These are phyloP conservation scores for Habroteleia sp. DNA, from an alignment of 2,888 invertebrate species.

Conservation along the genomic window DNA sequence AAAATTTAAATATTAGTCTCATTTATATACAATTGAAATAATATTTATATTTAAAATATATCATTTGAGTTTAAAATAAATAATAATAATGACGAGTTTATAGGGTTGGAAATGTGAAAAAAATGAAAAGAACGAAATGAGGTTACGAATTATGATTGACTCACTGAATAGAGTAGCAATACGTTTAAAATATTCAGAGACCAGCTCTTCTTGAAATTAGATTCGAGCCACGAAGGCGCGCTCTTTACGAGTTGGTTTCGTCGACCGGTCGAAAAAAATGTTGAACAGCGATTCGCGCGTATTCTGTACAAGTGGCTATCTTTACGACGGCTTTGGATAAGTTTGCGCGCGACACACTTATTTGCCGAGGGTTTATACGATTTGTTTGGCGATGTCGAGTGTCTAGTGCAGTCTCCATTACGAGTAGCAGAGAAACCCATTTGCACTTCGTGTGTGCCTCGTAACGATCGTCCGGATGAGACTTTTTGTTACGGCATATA, in stretches of 20 bases:
- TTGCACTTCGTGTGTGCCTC: constrained; percentile 60
- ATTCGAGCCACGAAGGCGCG: constrained; percentile 37
- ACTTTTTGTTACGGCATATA: constrained; percentile 61
- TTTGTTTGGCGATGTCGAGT: constrained; percentile 53
- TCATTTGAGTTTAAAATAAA: no score
- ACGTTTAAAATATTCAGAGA: constrained; percentile 52
- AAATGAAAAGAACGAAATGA: constrained; percentile 32
- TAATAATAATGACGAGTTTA: constrained; percentile 29
- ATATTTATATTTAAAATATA: no score
- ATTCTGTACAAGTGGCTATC: constrained; percentile 19
- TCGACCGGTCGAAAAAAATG: constrained; percentile 31
- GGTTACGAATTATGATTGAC: constrained; percentile 54
- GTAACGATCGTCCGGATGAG: constrained; percentile 62
- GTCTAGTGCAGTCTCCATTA: constrained; percentile 58
- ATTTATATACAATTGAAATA: no score
- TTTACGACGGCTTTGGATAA: constrained; percentile 32
- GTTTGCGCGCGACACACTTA: constrained; percentile 29
- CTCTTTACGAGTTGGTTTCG: constrained; percentile 33
- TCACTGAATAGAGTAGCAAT: constrained; percentile 21
- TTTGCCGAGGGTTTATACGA: constrained; percentile 58
- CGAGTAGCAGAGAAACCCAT: constrained; percentile 51
- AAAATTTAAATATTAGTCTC: no score
- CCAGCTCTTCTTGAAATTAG: constrained; percentile 55
- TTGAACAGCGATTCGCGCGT: constrained; percentile 10
- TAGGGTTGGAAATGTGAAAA: constrained; percentile 11